phyloP scores from a whole-genome alignment of 1,140 invertebrate genomes.

The Druon quercuslanigerum region DNA sequence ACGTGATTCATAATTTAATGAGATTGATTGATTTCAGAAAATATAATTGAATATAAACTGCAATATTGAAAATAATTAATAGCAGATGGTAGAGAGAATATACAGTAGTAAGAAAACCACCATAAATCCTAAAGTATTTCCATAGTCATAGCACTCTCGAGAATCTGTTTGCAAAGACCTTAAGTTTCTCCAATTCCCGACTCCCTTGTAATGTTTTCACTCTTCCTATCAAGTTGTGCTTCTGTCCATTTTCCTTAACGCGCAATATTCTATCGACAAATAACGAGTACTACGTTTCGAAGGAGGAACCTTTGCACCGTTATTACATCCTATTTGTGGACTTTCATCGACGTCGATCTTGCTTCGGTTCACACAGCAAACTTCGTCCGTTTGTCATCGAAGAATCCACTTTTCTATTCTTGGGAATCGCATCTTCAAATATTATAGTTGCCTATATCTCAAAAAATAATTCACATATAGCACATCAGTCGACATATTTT shows the following conservation, averaged over 20 bases:
- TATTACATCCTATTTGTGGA: conserved; percentile 31
- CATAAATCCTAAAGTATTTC: background rate
- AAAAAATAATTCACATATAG: too few species aligned
- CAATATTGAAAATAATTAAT: too few species aligned
- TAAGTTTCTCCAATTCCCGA: conserved; percentile 8
- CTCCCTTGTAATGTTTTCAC: background rate
- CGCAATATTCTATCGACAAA: conserved; percentile 27
- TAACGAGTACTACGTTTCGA: conserved; percentile 15
- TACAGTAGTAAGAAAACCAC: background rate
- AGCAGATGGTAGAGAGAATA: background rate
- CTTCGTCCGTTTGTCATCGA: background rate
- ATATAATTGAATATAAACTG: too few species aligned
- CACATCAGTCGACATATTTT: too few species aligned
- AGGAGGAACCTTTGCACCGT: background rate
- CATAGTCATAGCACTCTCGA: background rate
- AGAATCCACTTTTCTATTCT: background rate
- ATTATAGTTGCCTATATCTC: background rate
- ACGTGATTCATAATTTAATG: too few species aligned
- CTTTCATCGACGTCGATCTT: conserved; percentile 5
- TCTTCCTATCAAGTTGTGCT: conserved; percentile 10
- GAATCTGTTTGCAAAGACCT: conserved; percentile 4
- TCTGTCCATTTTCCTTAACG: conserved; percentile 10
- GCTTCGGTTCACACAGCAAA: conserved; percentile 22
- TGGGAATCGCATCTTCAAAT: background rate
- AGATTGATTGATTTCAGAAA: too few species aligned